These are phyloP conservation scores for Chaetodon trifasciatus DNA, from an alignment of 2,797 vertebrate species.

Conservation along the genomic window DNA sequence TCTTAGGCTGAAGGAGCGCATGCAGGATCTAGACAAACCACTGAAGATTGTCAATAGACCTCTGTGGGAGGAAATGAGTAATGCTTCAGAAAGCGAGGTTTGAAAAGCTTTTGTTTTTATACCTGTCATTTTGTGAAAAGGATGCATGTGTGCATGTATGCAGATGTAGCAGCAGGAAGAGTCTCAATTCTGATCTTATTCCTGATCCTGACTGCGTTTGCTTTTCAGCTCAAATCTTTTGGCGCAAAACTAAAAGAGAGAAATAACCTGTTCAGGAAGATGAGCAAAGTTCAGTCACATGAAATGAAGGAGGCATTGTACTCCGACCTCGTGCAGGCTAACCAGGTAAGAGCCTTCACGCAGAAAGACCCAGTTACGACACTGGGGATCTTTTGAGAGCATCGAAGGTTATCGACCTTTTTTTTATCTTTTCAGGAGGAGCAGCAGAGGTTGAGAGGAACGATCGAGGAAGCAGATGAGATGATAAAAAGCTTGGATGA, in stretches of 20 bases:
- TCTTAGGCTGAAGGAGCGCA: constrained; percentile 79
- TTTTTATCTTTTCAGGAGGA: constrained; percentile 71
- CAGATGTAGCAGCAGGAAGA: too few species aligned
- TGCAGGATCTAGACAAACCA: constrained; percentile 78
- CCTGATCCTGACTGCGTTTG: constrained; percentile 13
- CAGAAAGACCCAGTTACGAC: neutral
- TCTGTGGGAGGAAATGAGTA: constrained; percentile 79
- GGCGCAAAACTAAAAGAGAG: constrained; percentile 82
- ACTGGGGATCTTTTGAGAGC: neutral
- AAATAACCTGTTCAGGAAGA: constrained; percentile 81
- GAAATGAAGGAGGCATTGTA: constrained; percentile 85
- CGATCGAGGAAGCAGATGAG: constrained; percentile 71
- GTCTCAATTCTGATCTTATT: neutral
- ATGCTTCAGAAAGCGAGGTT: constrained; percentile 82
- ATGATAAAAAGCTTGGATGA: constrained; percentile 80
- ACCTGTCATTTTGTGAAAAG: neutral
- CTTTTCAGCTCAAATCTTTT: constrained; percentile 78
- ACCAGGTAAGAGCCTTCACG: constrained; percentile 69
- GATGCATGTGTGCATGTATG: too few species aligned
- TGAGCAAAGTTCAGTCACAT: constrained; percentile 80
- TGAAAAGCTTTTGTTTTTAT: neutral
- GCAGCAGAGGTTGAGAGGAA: constrained; percentile 75
- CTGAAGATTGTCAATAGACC: constrained; percentile 76
- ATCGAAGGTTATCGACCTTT: neutral
- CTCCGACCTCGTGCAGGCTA: constrained; percentile 69